Base-by-base conservation (phyloP, 92 coral and sea anemone genomes). In the Anthopleura xanthogrammica region DNA sequence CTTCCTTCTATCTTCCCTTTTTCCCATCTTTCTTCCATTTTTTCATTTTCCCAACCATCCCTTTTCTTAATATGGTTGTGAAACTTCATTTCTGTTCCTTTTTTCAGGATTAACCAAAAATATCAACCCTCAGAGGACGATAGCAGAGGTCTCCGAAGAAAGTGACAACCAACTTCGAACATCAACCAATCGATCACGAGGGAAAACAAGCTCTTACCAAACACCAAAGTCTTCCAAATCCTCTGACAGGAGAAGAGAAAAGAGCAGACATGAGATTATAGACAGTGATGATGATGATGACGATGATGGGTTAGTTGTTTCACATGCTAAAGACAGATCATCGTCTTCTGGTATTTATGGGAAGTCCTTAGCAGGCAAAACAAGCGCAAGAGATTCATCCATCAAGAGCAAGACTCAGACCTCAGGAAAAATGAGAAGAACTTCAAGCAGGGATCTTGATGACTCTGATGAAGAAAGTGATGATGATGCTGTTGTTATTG, bases 241-340 rank as follows among this genome's bases (percentile, higher is more conserved):
- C 58, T 54, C 58, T 42, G 55, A 41, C 19, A 17, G 16, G 5
- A 75, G 14, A 81, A 43, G 62, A 43, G 52, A n/a, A 52, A 58
- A 23, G 41, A 87, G n/a, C 77, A 11, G 40, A 48, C 86, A 80
- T 72, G 95, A 91, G 79, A 83, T 91, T 60, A 92, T 90, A n/a
- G 95, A 87, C 58, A 89, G 95, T 62, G 92, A 86, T 86, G 94
- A 91, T 64, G 94, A 91, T 46, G 97, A 90, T 62, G 97, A 90
- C 3, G 94, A 88, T 20, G 94, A 90, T 60, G 88, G 55, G 14
- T 8, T 12, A 17, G 64, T 87, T 39, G 70, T 87, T 16, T 20
- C 86, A 19, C 42, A 58, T 3, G 72, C 91, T 4, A 89, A 82
- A 22, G 72, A 85, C 41, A 46, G 22, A 54, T 23, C 24, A 16